These are phyloP conservation scores for Sturnira hondurensis DNA, from an alignment of 2,113 vertebrate genomes.

Conservation along the genomic window DNA sequence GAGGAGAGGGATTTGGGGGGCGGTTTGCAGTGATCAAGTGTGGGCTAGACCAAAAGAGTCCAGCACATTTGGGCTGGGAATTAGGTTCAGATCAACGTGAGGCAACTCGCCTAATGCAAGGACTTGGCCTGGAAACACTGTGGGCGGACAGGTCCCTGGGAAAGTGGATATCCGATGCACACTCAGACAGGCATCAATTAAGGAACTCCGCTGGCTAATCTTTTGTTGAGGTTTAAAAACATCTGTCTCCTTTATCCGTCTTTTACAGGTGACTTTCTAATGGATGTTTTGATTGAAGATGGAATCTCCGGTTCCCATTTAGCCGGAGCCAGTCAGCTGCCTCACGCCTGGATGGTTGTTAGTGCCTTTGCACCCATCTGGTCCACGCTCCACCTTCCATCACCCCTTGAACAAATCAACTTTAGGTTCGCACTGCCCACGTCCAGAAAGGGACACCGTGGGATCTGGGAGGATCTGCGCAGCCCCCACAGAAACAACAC, in stretches of 20 bases:
- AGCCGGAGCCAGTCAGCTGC: background rate
- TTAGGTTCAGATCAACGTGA: background rate
- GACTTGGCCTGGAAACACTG: background rate
- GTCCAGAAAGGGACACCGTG: fast-evolving
- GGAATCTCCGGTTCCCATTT: background rate
- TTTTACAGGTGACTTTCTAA: background rate
- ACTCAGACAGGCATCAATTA: background rate
- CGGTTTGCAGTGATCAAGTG: background rate
- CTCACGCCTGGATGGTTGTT: background rate
- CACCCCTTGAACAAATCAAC: background rate
- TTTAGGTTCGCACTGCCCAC: fast-evolving
- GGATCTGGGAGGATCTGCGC: background rate
- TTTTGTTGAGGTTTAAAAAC: background rate
- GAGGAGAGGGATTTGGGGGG: constrained; percentile 30
- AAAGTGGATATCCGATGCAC: background rate
- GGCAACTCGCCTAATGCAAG: background rate
- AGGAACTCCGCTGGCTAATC: background rate
- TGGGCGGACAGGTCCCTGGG: background rate
- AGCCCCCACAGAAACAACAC: fast-evolving
- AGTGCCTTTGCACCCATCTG: too few relatives aligned
- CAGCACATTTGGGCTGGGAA: background rate
- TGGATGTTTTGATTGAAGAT: background rate
- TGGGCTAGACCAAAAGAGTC: constrained; percentile 6
- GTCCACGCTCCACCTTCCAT: background rate
- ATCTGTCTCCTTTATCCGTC: background rate